phyloP scores from a whole-genome alignment of 2,888 invertebrate species.

The Andrena trimmerana region DNA sequence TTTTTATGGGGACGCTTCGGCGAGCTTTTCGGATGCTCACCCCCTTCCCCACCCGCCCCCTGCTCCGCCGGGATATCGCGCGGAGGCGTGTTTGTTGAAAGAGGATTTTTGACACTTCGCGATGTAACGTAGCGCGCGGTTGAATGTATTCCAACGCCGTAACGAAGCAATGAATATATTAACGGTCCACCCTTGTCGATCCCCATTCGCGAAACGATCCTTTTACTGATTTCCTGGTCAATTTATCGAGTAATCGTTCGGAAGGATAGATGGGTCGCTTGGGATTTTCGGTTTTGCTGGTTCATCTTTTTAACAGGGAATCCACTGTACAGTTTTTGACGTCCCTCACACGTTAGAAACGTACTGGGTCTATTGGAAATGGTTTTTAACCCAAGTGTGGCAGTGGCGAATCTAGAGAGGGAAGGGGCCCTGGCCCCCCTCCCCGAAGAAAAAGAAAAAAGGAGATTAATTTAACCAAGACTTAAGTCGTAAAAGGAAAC shows the following conservation, averaged over 20 bases:
- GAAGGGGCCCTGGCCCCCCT: too few species aligned
- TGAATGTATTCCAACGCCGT: conserved; percentile 41
- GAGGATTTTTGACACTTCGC: conserved; percentile 54
- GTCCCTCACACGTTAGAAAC: not conserved
- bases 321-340: not conserved
- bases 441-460: too few species aligned
- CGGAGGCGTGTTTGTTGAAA: conserved; percentile 54
- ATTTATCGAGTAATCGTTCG: conserved; percentile 19
- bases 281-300: conserved; percentile 11
- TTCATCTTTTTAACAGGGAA: conserved; percentile 15
- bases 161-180: conserved; percentile 57
- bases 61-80: not conserved
- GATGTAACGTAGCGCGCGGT: conserved; percentile 31
- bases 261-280: not conserved
- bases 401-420: too few species aligned
- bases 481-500: too few species aligned
- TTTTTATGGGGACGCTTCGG: conserved; percentile 65
- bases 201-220: conserved; percentile 16
- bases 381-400: too few species aligned
- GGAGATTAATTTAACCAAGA: too few species aligned
- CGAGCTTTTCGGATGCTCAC: conserved; percentile 6
- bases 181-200: conserved; percentile 34
- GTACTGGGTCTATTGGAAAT: not conserved
- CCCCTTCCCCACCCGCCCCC: not conserved
- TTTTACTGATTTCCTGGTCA: conserved; percentile 29